Conservation (phyloP, 2,888 invertebrate genomes). For the Cyclophora punctaria region DNA sequence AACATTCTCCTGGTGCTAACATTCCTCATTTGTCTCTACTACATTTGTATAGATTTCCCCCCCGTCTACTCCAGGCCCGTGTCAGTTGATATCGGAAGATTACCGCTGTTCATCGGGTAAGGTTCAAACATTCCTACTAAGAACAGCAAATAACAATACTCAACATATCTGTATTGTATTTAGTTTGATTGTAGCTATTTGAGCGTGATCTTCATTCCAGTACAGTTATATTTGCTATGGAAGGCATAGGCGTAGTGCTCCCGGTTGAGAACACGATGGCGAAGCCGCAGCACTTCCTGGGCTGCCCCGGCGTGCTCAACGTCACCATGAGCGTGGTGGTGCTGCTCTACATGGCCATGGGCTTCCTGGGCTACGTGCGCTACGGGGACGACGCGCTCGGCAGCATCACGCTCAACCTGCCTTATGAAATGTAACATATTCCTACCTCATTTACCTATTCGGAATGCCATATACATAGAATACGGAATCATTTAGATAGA, state of each 20-base stretch:
- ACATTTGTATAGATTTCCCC: slow-evolving; percentile 78
- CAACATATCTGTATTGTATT: background rate
- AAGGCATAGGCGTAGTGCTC: slow-evolving; percentile 93
- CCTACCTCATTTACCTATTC: no score
- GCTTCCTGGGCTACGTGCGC: slow-evolving; percentile 91
- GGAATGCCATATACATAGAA: no score
- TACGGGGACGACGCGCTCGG: slow-evolving; percentile 82
- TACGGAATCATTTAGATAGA: no score
- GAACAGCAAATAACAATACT: background rate
- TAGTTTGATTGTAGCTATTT: background rate
- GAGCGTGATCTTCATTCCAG: slow-evolving; percentile 57
- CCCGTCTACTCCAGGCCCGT: slow-evolving; percentile 65
- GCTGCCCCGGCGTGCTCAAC: slow-evolving; percentile 89
- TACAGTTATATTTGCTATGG: slow-evolving; percentile 97
- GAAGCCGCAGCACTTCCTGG: slow-evolving; percentile 85
- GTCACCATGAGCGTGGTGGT: slow-evolving; percentile 90
- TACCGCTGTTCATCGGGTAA: slow-evolving; percentile 90
- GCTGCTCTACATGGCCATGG: slow-evolving; percentile 85
- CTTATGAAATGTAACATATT: slow-evolving; percentile 74
- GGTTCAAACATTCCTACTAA: slow-evolving; percentile 9
- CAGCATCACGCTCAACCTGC: slow-evolving; percentile 91
- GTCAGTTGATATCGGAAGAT: slow-evolving; percentile 70
- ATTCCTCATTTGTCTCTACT: slow-evolving; percentile 87
- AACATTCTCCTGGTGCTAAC: slow-evolving; percentile 86
- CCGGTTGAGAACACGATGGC: slow-evolving; percentile 95